Conservation (phyloP, 1,140 invertebrate genomes). For the Oncopodura yosiiana region DNA sequence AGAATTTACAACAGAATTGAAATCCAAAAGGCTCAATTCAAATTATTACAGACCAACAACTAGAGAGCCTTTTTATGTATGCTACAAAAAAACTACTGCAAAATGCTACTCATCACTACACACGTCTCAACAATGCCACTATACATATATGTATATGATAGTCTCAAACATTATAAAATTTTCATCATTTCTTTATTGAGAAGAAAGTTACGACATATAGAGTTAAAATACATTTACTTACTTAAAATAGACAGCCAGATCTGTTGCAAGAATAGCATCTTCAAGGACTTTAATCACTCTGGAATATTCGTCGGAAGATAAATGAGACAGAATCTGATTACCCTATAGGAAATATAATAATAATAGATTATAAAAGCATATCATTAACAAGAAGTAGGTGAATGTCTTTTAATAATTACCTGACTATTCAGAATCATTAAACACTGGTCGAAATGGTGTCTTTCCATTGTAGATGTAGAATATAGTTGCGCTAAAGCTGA, state of each 20-base stretch:
- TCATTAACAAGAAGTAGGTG: neutral
- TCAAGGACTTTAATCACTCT: conserved; percentile 80
- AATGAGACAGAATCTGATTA: conserved; percentile 81
- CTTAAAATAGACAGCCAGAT: conserved; percentile 91
- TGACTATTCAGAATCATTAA: conserved; percentile 86
- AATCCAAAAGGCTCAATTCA: no score
- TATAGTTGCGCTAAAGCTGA: conserved; percentile 86
- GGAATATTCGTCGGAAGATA: conserved; percentile 82
- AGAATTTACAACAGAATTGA: no score
- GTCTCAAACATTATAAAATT: no score
- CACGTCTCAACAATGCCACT: no score
- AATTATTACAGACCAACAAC: no score
- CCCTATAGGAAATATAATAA: conserved; percentile 49
- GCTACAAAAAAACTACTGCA: no score
- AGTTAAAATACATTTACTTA: no score
- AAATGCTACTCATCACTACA: no score
- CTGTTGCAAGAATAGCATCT: conserved; percentile 88
- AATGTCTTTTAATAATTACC: conserved; percentile 32
- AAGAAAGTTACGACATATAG: no score
- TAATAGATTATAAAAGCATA: conserved; percentile 1
- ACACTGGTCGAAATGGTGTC: conserved; percentile 95
- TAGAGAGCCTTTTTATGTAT: no score
- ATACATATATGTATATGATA: no score
- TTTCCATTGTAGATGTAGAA: conserved; percentile 92
- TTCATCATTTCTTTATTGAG: no score